Percentiles rank a stretch among this genome's conserved stretches.
These are phyloP conservation scores for Thymelicus sylvestris DNA, from an alignment of 2,888 invertebrate genomes.

Conservation along the genomic window DNA sequence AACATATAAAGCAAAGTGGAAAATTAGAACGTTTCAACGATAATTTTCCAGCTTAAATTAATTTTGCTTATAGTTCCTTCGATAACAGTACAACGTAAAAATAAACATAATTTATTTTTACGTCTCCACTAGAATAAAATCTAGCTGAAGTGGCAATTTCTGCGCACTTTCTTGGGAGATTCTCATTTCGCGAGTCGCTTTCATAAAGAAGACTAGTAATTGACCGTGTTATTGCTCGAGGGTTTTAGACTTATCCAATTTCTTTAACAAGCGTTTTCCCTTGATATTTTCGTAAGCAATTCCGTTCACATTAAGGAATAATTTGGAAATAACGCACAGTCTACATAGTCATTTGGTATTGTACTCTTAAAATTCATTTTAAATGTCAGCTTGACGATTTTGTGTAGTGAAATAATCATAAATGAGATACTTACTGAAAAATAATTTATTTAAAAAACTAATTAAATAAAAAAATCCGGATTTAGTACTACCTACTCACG, in stretches of 20 bases:
- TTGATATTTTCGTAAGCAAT: constrained; percentile 15
- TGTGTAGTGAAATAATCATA: no score
- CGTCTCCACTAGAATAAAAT: constrained; percentile 23
- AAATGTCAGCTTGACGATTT: no score
- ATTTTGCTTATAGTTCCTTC: background rate
- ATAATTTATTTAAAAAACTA: no score
- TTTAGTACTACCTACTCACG: no score
- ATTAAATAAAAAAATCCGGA: no score
- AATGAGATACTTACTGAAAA: no score
- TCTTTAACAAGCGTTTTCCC: constrained; percentile 25
- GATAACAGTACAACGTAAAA: background rate
- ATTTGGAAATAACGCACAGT: background rate
- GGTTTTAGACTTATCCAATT: constrained; percentile 33
- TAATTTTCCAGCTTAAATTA: no score
- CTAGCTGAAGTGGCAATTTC: constrained; percentile 36
- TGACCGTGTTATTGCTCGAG: constrained; percentile 30
- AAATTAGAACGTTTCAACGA: no score
- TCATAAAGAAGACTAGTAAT: constrained; percentile 32
- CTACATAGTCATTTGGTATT: background rate
- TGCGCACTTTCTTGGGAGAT: constrained; percentile 28
- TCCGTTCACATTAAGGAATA: constrained; percentile 9
- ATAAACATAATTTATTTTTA: background rate
- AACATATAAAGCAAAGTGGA: no score
- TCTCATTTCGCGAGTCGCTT: constrained; percentile 35
- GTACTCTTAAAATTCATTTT: no score